Conservation (phyloP, 2,797 vertebrate genomes). For the Characodon lateralis region DNA sequence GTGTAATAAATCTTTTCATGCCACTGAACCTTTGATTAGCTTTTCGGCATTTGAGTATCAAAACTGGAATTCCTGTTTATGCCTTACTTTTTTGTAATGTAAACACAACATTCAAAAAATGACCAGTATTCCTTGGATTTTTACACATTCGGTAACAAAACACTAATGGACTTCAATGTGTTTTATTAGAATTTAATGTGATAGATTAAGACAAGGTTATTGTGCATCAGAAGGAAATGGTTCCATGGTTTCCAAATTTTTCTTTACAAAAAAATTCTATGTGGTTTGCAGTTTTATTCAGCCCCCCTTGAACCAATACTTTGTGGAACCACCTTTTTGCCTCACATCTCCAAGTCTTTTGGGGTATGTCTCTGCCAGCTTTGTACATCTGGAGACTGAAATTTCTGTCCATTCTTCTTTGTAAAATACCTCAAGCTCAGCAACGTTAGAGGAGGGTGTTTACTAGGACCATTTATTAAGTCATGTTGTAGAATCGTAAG, state of each 20-base stretch:
- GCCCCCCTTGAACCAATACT: too few species aligned
- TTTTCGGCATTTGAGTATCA: background rate
- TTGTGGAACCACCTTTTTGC: too few species aligned
- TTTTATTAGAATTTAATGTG: background rate
- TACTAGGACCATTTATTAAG: too few species aligned
- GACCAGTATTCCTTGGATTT: background rate
- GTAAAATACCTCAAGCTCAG: too few species aligned
- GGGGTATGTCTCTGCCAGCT: too few species aligned
- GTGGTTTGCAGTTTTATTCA: background rate
- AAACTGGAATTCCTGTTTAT: background rate
- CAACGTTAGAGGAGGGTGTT: too few species aligned
- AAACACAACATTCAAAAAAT: background rate
- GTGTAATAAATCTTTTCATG: background rate
- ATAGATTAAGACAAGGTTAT: background rate
- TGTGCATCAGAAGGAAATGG: background rate
- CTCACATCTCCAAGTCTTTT: too few species aligned
- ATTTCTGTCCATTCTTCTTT: too few species aligned
- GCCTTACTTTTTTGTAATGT: background rate
- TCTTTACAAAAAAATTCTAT: too few species aligned
- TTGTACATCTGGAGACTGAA: too few species aligned
- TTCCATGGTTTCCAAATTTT: too few species aligned
- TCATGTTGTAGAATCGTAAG: too few species aligned
- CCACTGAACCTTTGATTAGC: background rate
- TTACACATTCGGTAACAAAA: background rate
- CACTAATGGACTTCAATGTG: background rate